phyloP scores from a whole-genome alignment of 2,113 vertebrate genomes.

The Desmodus rotundus region DNA sequence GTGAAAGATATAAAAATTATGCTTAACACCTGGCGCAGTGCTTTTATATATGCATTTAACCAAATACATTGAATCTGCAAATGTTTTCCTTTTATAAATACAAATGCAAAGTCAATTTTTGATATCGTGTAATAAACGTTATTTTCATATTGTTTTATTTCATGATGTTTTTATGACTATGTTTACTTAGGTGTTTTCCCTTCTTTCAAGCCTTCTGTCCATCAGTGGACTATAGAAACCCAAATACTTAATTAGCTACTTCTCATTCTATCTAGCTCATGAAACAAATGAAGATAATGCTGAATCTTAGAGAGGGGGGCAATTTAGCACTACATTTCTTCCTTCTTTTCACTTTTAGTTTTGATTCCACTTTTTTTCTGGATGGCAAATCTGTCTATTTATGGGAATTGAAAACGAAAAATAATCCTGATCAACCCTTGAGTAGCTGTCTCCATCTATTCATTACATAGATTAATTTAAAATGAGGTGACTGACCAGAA shows the following conservation, averaged over 20 bases:
- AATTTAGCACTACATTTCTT: background rate
- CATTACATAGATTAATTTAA: background rate
- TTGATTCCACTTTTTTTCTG: background rate
- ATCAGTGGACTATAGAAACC: background rate
- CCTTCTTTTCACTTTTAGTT: background rate
- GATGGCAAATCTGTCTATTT: background rate
- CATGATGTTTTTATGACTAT: background rate
- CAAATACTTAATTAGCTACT: background rate
- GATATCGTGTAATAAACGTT: background rate
- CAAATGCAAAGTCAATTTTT: background rate
- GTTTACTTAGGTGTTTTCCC: background rate
- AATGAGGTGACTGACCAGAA: background rate
- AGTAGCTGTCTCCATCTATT: background rate
- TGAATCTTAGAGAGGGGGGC: background rate
- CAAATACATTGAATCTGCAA: background rate
- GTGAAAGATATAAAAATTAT: constrained; percentile 4
- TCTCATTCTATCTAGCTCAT: background rate
- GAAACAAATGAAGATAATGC: background rate
- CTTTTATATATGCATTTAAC: constrained; percentile 6
- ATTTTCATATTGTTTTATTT: background rate
- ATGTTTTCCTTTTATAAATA: background rate
- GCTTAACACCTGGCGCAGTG: background rate
- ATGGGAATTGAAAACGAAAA: background rate
- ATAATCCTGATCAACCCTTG: background rate
- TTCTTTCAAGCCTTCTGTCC: background rate